Evolutionary conservation across 2,113 vertebrate genomes (phyloP), one percentile per base, ranked within the genome.

Genomic region (Geococcyx californianus): DNA sequence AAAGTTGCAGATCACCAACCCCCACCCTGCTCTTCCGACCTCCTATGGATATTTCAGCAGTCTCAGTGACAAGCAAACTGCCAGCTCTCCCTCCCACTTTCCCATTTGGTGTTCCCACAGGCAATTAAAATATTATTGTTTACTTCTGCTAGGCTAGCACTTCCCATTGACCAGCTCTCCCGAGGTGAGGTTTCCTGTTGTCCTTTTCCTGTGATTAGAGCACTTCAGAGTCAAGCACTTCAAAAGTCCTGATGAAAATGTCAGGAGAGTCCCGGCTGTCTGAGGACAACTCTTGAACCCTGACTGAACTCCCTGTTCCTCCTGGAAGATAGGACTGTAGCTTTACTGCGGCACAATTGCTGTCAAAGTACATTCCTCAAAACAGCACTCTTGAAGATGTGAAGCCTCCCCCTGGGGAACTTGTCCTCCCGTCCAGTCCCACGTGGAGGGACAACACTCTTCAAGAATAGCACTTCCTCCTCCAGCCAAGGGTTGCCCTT

Each of bases 171-270:
- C 19, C 40, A 73, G 28, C 18, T 85, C 70, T 85, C 51, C 67
- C 0, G 0, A 83, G 59, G n/a, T 44, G 60, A 76, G 34, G 34
- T 83, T 95, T 93, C 55, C 70, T 91, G 66, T 63, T 42, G 47
- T 63, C 26, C 42, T 85, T 31, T 89, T 94, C 59, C 87, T 87
- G 77, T 66, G 84, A 76, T 94, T 69, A 91, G 58, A 80, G 84
- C 51, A 77, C 45, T 95, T 69, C 40, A 60, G 56, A 80, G 12
- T 14, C 36, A 84, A 87, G 84, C 31, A 54, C 52, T 87, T 84
- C 38, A 77, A 60, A 89, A 91, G 26, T n/a, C 36, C n/a, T 36
- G 8, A 33, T 84, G 72, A 56, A 91, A 91, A 89, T 3, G 4
- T 33, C 26, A 29, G 40, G 20, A 88, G 45, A 84, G 26, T 26